Percentiles rank a stretch among this genome's conserved stretches.
Conservation (phyloP, 2,888 invertebrate species). For the Unio delphinus region DNA sequence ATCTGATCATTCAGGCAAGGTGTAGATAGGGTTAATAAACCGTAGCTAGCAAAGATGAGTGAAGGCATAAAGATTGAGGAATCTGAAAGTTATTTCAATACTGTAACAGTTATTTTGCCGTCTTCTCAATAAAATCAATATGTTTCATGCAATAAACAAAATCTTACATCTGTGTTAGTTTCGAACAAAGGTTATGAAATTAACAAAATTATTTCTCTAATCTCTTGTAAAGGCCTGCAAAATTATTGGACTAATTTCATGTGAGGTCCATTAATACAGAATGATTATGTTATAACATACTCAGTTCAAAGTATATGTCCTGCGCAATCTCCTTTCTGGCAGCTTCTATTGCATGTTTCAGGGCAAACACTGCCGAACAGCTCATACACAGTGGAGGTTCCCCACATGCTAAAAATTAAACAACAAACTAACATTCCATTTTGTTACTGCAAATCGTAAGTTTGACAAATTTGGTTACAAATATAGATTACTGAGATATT, state of each 20-base stretch:
- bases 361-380: constrained; percentile 52
- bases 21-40: no score
- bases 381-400: constrained; percentile 59
- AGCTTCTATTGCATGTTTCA: constrained; percentile 55
- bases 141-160: no score
- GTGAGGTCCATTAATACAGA: neutral
- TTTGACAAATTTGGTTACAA: neutral
- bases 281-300: constrained; percentile 19
- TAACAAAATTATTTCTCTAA: no score
- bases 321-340: constrained; percentile 48
- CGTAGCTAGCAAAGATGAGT: no score
- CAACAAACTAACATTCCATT: neutral
- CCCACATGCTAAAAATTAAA: constrained; percentile 40
- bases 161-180: no score
- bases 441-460: neutral
- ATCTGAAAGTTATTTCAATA: no score
- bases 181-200: no score
- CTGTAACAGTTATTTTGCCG: no score
- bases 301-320: constrained; percentile 33
- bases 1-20: no score
- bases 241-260: neutral
- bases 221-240: no score
- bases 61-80: no score
- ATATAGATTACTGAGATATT: neutral
- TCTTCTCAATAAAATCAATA: no score